phyloP scores from a whole-genome alignment of 1,140 invertebrate species.

The Drosophila kikkawai region DNA sequence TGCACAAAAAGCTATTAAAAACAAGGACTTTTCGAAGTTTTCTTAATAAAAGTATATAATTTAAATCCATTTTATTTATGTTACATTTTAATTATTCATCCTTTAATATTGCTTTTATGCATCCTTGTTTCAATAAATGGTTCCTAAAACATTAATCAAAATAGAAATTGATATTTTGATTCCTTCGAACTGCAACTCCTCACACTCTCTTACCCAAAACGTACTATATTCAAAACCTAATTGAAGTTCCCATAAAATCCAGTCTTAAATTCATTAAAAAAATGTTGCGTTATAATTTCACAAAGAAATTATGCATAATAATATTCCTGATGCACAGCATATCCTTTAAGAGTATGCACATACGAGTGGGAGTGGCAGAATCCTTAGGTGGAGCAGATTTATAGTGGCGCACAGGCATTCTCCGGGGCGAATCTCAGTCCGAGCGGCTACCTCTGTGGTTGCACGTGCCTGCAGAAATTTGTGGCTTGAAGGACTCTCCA shows the following conservation, averaged over 20 bases:
- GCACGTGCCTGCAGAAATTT: constrained; percentile 41
- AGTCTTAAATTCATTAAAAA: background rate
- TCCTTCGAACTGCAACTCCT: no score
- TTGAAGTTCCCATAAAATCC: background rate
- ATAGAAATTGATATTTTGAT: no score
- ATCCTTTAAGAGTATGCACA: no score
- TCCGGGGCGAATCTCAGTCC: background rate
- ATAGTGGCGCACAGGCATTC: constrained; percentile 9
- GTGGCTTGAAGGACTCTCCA: constrained; percentile 18
- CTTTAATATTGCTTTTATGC: background rate
- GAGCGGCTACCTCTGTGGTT: constrained; percentile 24
- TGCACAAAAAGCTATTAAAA: no score
- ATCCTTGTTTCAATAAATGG: no score
- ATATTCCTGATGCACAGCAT: background rate
- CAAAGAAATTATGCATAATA: background rate
- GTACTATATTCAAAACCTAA: background rate
- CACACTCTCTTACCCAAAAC: background rate
- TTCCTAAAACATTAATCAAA: background rate
- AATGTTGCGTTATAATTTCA: background rate
- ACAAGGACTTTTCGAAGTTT: no score
- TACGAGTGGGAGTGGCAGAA: background rate
- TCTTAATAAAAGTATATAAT: no score
- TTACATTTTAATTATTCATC: no score
- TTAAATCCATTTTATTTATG: no score
- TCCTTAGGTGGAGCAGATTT: background rate